Conservation (phyloP, 2,888 invertebrate species). For the Athetis lepigone region DNA sequence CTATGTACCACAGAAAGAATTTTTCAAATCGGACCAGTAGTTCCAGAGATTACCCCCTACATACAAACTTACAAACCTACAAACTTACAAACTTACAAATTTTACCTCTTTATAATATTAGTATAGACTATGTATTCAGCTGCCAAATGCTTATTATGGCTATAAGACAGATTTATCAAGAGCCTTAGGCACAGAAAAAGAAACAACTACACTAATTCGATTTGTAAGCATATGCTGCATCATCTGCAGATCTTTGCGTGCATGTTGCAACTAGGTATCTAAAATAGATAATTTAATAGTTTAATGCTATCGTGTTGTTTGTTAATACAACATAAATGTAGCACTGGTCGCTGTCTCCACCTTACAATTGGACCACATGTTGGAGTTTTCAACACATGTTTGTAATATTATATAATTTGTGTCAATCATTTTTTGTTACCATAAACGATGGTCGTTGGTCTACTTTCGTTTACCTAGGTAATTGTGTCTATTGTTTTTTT, state of each 20-base stretch:
- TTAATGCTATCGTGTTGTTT: conserved; percentile 26
- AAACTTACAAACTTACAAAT: too few relatives aligned
- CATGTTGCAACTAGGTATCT: conserved; percentile 1
- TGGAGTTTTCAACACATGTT: conserved; percentile 50
- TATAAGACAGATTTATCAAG: neutral
- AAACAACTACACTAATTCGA: neutral
- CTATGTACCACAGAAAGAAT: too few relatives aligned
- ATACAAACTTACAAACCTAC: too few relatives aligned
- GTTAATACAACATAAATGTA: conserved; percentile 26
- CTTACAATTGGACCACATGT: conserved; percentile 34
- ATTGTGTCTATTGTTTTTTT: neutral
- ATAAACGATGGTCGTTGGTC: conserved; percentile 9
- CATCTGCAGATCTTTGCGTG: conserved; percentile 46
- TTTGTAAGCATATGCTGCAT: conserved; percentile 17
- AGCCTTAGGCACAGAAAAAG: neutral
- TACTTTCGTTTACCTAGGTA: conserved; percentile 6
- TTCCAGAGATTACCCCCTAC: too few relatives aligned
- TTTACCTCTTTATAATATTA: too few relatives aligned
- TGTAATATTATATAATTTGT: conserved; percentile 36
- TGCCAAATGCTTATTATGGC: too few relatives aligned
- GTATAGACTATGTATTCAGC: too few relatives aligned
- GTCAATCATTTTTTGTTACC: conserved; percentile 21
- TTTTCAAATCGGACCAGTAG: too few relatives aligned
- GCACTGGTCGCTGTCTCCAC: conserved; percentile 31
- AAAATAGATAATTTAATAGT: conserved; percentile 24